Conservation (phyloP, 1,140 invertebrate species). For the Coptotermes formosanus region DNA sequence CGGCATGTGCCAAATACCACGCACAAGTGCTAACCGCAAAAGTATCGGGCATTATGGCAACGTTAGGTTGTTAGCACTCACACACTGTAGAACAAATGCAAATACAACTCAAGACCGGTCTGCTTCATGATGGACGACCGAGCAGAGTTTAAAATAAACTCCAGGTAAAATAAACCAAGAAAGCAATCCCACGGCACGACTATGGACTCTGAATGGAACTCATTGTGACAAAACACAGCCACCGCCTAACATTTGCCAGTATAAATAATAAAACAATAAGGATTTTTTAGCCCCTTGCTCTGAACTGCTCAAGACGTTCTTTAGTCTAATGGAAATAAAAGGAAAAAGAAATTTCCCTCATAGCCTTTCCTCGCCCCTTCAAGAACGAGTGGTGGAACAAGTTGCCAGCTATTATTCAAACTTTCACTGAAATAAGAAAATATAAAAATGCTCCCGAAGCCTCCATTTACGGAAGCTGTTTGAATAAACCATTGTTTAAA, state of each 20-base stretch:
- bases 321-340: slow-evolving; percentile 15
- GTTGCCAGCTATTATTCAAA: background rate
- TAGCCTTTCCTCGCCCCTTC: background rate
- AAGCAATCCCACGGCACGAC: too few relatives aligned
- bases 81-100: too few relatives aligned
- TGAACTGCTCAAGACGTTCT: background rate
- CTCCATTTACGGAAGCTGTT: background rate
- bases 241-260: background rate
- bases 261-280: background rate
- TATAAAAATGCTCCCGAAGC: background rate
- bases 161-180: too few relatives aligned
- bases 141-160: too few relatives aligned
- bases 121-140: too few relatives aligned
- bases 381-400: background rate
- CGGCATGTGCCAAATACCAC: too few relatives aligned
- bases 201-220: background rate
- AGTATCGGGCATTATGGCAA: too few relatives aligned
- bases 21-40: too few relatives aligned
- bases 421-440: slow-evolving; percentile 13
- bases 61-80: too few relatives aligned
- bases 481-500: slow-evolving; percentile 19
- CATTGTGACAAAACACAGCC: too few relatives aligned
- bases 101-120: too few relatives aligned
- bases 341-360: background rate
- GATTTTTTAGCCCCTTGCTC: background rate